phyloP scores from a whole-genome alignment of 2,113 vertebrate species.

The Silurus asotus region DNA sequence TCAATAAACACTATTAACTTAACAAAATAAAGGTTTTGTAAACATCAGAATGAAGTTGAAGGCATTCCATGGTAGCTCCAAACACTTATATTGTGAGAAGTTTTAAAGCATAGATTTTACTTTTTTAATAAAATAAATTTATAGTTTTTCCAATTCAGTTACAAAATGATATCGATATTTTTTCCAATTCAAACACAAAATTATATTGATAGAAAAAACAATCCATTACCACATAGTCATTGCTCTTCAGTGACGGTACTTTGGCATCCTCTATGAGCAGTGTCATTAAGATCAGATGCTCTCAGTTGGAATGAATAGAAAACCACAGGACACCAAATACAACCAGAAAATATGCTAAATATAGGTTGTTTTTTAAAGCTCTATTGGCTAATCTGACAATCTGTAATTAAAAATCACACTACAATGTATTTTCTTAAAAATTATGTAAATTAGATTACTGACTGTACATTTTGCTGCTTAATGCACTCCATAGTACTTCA shows the following conservation, averaged over 20 bases:
- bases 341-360: background rate
- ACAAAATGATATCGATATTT: background rate
- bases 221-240: background rate
- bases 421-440: background rate
- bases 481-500: background rate
- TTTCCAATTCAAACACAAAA: background rate
- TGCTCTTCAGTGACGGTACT: background rate
- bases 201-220: too few species aligned
- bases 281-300: background rate
- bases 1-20: background rate
- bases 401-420: background rate
- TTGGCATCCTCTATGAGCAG: background rate
- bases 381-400: background rate
- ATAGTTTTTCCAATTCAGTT: background rate
- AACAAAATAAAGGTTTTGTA: background rate
- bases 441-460: slow-evolving; percentile 3
- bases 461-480: background rate
- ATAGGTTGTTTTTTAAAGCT: background rate
- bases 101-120: background rate
- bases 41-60: background rate
- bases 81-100: background rate
- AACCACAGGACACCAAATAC: background rate
- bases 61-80: background rate
- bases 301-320: slow-evolving; percentile 14
- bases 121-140: background rate